Evolutionary conservation across 1,140 invertebrate species (phyloP).

Genomic region (Caligus rogercresseyi): DNA sequence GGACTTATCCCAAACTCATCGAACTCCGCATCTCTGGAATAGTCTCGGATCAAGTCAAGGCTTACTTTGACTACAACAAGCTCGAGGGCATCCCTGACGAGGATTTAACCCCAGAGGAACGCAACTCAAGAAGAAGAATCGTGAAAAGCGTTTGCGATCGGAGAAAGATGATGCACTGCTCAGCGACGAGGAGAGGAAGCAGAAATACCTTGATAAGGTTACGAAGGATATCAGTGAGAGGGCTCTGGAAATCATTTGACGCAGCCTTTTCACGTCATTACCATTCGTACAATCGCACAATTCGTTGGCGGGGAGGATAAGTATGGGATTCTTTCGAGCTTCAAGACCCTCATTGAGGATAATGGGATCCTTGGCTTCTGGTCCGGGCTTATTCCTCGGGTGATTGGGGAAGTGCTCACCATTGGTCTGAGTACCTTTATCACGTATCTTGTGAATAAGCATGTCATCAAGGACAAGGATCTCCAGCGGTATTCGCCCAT

Average conservation of each 20-base stretch:
- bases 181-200: constrained; percentile 10
- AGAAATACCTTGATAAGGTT: constrained; percentile 22
- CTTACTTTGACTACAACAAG: constrained; percentile 20
- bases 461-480: constrained; percentile 53
- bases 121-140: neutral
- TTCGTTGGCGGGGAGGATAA: constrained; percentile 68
- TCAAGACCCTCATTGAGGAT: constrained; percentile 55
- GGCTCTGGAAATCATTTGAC: constrained; percentile 57
- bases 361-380: constrained; percentile 69
- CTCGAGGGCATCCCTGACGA: constrained; percentile 21
- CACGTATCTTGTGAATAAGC: constrained; percentile 56
- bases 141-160: constrained; percentile 4
- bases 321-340: constrained; percentile 51
- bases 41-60: constrained; percentile 24
- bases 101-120: constrained; percentile 15
- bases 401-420: constrained; percentile 55
- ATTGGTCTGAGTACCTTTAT: constrained; percentile 48
- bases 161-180: neutral
- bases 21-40: constrained; percentile 39
- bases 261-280: constrained; percentile 70
- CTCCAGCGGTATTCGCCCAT: constrained; percentile 41
- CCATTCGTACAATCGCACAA: constrained; percentile 73
- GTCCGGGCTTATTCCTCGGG: constrained; percentile 55
- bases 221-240: constrained; percentile 29
- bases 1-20: constrained; percentile 55